These are phyloP conservation scores for Drosophila athabasca DNA, from an alignment of 1,140 invertebrate species.

Conservation along the genomic window DNA sequence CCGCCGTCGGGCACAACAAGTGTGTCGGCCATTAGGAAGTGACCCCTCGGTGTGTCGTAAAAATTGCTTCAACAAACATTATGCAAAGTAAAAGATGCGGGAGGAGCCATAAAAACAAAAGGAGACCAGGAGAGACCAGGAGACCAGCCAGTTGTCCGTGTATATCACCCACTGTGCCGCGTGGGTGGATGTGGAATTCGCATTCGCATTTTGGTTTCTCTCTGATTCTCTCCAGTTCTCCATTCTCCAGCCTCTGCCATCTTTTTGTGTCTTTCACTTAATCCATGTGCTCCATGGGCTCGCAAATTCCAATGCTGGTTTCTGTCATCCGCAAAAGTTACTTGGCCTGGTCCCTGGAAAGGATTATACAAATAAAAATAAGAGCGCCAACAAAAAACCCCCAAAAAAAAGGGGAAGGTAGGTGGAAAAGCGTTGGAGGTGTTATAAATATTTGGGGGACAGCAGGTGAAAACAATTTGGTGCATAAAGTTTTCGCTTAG, in stretches of 20 bases:
- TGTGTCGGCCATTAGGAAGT: conserved; percentile 59
- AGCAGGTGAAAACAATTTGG: conserved; percentile 81
- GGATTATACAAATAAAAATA: conserved; percentile 82
- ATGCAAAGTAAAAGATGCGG: conserved; percentile 54
- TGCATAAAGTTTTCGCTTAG: conserved; percentile 80
- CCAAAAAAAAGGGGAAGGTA: conserved; percentile 34
- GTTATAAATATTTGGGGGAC: conserved; percentile 74
- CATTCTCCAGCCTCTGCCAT: conserved; percentile 1
- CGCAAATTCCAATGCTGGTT: conserved; percentile 71
- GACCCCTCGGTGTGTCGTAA: conserved; percentile 54
- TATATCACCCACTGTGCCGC: conserved; percentile 47
- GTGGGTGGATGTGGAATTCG: conserved; percentile 23
- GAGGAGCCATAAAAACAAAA: conserved; percentile 50
- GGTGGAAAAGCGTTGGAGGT: conserved; percentile 43
- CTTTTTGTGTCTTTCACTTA: conserved; percentile 76
- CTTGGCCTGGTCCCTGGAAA: conserved; percentile 47
- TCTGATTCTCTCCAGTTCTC: too few relatives aligned
- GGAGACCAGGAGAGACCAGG: not conserved
- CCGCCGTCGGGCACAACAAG: conserved; percentile 60
- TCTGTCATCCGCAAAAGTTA: conserved; percentile 75
- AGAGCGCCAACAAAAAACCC: too few relatives aligned
- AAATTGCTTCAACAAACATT: conserved; percentile 69
- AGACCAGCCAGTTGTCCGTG: too few relatives aligned
- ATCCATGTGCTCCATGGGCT: conserved; percentile 63
- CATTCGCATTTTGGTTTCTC: conserved; percentile 31